A percentile compares a stretch with the other conserved stretches of the same genome.
Evolutionary conservation across 2,888 invertebrate genomes (phyloP).

Genomic region (Hyposoter didymator): DNA sequence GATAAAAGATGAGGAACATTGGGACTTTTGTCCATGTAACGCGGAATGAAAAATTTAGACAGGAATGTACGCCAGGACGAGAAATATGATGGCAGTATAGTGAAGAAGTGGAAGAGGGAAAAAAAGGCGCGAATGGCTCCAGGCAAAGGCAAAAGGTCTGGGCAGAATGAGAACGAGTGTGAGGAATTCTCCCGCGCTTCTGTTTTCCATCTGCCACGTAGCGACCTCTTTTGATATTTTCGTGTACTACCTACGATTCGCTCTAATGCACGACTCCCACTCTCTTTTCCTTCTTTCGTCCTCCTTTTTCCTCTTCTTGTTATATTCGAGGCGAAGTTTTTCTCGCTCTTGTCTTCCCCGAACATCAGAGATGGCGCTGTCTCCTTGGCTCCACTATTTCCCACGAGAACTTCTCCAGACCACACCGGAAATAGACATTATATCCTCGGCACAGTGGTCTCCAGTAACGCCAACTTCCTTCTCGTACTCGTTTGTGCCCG

Average conservation of each 20-base stretch:
- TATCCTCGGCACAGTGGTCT: constrained; percentile 64
- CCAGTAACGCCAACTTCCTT: constrained; percentile 52
- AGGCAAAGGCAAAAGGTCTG: background rate
- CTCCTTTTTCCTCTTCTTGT: background rate
- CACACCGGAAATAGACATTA: constrained; percentile 75
- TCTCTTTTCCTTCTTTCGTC: background rate
- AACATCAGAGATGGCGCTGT: constrained; percentile 29
- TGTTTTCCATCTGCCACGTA: constrained; percentile 35
- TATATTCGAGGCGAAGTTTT: background rate
- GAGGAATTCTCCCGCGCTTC: constrained; percentile 28
- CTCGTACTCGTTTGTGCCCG: background rate
- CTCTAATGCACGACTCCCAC: constrained; percentile 1
- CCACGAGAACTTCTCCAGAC: constrained; percentile 71
- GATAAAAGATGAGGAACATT: constrained; percentile 51
- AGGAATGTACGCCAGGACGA: constrained; percentile 12
- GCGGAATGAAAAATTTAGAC: constrained; percentile 47
- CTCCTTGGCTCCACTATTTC: constrained; percentile 50
- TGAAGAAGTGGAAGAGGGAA: background rate
- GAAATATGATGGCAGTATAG: constrained; percentile 20
- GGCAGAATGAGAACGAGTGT: background rate
- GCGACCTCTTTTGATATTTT: constrained; percentile 22
- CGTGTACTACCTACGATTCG: constrained; percentile 14
- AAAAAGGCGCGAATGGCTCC: constrained; percentile 20
- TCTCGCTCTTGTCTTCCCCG: background rate
- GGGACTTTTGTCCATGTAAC: constrained; percentile 33